Evolutionary conservation across 2,888 invertebrate species (phyloP), one percentile per base, ranked within the genome.

Genomic region (Diaperis boleti): DNA sequence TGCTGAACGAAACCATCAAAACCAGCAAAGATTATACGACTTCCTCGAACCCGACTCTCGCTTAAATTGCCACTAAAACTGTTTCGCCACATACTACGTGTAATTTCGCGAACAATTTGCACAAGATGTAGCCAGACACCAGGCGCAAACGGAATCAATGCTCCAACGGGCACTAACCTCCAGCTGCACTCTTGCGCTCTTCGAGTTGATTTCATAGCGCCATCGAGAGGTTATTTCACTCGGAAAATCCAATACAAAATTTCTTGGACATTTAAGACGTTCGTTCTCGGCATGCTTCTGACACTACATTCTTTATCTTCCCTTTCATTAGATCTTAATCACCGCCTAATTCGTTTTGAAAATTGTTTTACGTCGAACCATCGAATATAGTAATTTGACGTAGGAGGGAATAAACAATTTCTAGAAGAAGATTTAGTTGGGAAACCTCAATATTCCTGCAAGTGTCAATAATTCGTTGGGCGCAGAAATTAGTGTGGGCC

Each of bases 291-390:
- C n/a, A n/a, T 26, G 26, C n/a, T 26, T 26, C 26, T 26, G 26
- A 26, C 26, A 26, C 6, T 3, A n/a, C 26, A 26, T 26, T n/a
- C n/a, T 26, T 26, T 1, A 26, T 2, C 20, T 20, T 20, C 6
- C 6, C 20, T 6, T 20, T 20, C 6, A 31, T 49, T 18, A 10
- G 15, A 6, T 49, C 31, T 49, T 18, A 49, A 49, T 49, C 18
- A 49, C 31, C 18, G 17, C 18, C 18, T 11, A 18, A 33, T 49
- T 14, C 14, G 18, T 33, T 35, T 33, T 49, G 4, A 10, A 35
- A 49, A 49, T 49, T 47, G 14, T 15, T 47, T 39, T 49, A 35
- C 35, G 5, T 33, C 11, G 11, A n/a, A 33, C n/a, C 14, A 39
- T 15, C 39, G 3, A 13, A 37, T n/a, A 4, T 13, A 10, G 37